These are phyloP conservation scores for Drosophila helvetica DNA, from an alignment of 2,888 invertebrate species.

Conservation along the genomic window DNA sequence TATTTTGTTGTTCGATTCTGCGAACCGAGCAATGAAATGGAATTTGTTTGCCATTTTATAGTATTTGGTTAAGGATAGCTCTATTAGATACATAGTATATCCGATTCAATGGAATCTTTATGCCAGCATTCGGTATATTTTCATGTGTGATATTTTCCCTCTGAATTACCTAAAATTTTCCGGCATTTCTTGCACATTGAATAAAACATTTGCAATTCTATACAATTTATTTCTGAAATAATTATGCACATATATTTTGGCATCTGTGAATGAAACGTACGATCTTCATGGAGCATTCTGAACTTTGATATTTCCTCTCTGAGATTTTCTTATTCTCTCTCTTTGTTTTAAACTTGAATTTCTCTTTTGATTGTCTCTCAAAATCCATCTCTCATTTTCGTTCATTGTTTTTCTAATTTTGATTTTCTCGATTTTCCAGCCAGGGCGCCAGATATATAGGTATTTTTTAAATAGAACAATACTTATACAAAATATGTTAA, in stretches of 20 bases:
- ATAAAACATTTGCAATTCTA: background rate
- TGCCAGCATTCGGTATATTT: background rate
- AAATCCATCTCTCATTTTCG: background rate
- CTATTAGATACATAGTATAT: too few relatives aligned
- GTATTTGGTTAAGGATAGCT: too few relatives aligned
- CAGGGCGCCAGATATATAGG: conserved; percentile 30
- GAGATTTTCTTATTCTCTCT: background rate
- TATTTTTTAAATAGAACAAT: conserved; percentile 31
- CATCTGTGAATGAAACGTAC: background rate
- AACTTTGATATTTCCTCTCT: conserved; percentile 16
- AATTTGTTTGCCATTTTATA: too few relatives aligned
- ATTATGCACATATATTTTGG: background rate
- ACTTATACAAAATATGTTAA: conserved; percentile 8
- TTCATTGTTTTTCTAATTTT: background rate
- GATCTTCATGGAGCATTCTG: background rate
- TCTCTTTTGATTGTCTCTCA: conserved; percentile 6
- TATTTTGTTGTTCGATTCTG: too few relatives aligned
- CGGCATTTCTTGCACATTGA: background rate
- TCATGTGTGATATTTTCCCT: background rate
- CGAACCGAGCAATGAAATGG: too few relatives aligned
- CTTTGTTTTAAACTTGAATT: conserved; percentile 20
- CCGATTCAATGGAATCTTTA: background rate
- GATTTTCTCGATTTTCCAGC: conserved; percentile 27
- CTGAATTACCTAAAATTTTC: background rate
- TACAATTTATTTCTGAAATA: background rate